Evolutionary conservation across 2,888 invertebrate species (phyloP), one percentile per base, ranked within the genome.

Genomic region (Eupithecia inturbata): DNA sequence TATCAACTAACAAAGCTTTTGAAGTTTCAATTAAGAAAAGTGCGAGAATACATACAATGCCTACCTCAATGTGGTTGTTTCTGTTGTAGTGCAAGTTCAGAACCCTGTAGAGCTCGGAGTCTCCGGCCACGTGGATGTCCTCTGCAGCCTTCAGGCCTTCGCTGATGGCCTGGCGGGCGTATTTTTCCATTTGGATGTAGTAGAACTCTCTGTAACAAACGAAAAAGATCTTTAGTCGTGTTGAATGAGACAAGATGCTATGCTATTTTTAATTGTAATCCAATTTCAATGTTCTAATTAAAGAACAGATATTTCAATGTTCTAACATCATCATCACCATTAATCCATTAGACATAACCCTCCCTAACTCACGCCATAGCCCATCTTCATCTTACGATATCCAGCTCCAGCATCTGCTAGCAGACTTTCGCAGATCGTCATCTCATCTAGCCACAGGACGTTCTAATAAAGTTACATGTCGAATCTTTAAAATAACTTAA

Each of bases 111-210:
- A 99, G 96, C 95, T 99, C 99, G 77, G 98, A 98, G 94, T 99
- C 99, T 74, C 97, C 97, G 78, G 97, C 97, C 75, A 99, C 99
- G 90, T 97, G 97, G 77, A 99, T 95, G 88, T 99, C 99, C 82
- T 99, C 99, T 28, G 97, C 96, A 86, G 96, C 96, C 92, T 98
- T 98, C 85, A 98, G 96, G 78, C 99, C 99, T 95, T 99, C 99
- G 84, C 98, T 98, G 86, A 99, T 97, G 68, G 99, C 98, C 94
- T 99, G 99, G 84, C 99, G 96, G 79, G 99, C 99, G 95, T 99
- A 99, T 95, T 99, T 99, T 95, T 99, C 99, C 99, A 99, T 99
- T 95, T 99, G 99, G 91, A 99, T 99, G 95, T 99, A 99, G 96
- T 99, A 99, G 96, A 99, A 99, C 95, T 99, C 99, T 95, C 99